Base-by-base conservation (phyloP, 37 sponge, comb jelly and placozoan genomes). In the Ianthella basta region DNA sequence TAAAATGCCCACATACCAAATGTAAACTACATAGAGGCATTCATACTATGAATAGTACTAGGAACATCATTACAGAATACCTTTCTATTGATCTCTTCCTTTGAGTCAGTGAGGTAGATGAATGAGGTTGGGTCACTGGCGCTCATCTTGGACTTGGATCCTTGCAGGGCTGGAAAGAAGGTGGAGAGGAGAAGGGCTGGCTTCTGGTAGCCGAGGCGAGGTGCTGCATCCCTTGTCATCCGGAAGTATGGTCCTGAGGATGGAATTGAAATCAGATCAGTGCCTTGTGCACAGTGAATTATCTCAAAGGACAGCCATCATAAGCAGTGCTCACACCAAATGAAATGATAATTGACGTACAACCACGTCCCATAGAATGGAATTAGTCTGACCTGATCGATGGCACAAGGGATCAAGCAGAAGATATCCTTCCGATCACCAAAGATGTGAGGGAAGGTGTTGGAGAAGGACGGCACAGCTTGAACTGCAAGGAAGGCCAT, bases 381-480 rank as follows among this genome's bases (percentile, higher is more conserved):
- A n/a, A n/a, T n/a, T n/a, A n/a, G n/a, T n/a, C n/a, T 59, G 0
- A 95, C 96, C 90, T 96, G 97, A 56, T 96, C 97, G 80, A 96
- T 96, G 4, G 97, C 94, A 90, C 94, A 96, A 5, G 97, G 97
- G 44, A 96, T 96, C 24, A 96, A 89, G 59, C 94, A 96, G 6
- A 56, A 83, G 2, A 96, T 70, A 86, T 94, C 87, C 54, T 55
- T 77, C 59, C 56, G 64, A 29, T 89, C 82, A 3, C 94, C 97
- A 84, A 96, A 96, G 23, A 96, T 94, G 23, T 91, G 81, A 2
- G 97, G 97, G 63, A 96, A 96, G 15, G 97, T 83, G 24, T 83
- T 92, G 30, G 87, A 85, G 80, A 96, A 96, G 32, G 94, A 83
- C 1, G 97, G 92, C 33, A 90, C 92, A 53, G 97, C 94, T 78